Evolutionary conservation across 2,888 invertebrate species (phyloP).

Genomic region (Aphodius sticticus): DNA sequence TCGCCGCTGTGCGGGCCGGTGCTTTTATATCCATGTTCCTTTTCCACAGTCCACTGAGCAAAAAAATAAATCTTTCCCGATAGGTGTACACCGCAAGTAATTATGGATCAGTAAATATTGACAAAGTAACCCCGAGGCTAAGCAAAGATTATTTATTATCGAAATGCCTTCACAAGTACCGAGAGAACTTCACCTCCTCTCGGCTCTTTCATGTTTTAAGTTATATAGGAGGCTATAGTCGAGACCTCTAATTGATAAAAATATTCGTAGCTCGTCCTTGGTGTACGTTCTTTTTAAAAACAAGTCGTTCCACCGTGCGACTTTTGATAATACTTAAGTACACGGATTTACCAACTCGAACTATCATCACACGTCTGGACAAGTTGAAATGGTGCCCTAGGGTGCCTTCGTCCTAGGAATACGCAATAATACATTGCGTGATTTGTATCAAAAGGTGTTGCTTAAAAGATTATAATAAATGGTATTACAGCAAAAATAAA

Average conservation of each 20-base stretch:
- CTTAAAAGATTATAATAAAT: no score
- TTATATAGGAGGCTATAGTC: background rate
- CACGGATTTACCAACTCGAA: background rate
- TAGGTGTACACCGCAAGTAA: background rate
- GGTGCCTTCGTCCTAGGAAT: no score
- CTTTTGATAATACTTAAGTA: background rate
- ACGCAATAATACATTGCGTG: no score
- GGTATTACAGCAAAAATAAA: no score
- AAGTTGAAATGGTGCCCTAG: no score
- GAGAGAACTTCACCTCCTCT: background rate
- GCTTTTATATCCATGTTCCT: background rate
- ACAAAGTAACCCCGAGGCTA: background rate
- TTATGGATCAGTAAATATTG: constrained; percentile 4
- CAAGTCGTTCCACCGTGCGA: background rate
- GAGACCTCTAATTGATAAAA: background rate
- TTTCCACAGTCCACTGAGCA: background rate
- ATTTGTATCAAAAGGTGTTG: no score
- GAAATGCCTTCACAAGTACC: background rate
- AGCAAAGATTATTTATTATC: background rate
- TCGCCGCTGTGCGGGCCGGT: background rate
- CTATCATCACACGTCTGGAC: no score
- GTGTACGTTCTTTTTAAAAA: background rate
- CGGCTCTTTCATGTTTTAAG: background rate
- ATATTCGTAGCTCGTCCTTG: background rate
- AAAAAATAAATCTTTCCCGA: background rate